These are phyloP conservation scores for Calyptommatus sinebrachiatus DNA, from an alignment of 2,113 vertebrate genomes.

Conservation along the genomic window DNA sequence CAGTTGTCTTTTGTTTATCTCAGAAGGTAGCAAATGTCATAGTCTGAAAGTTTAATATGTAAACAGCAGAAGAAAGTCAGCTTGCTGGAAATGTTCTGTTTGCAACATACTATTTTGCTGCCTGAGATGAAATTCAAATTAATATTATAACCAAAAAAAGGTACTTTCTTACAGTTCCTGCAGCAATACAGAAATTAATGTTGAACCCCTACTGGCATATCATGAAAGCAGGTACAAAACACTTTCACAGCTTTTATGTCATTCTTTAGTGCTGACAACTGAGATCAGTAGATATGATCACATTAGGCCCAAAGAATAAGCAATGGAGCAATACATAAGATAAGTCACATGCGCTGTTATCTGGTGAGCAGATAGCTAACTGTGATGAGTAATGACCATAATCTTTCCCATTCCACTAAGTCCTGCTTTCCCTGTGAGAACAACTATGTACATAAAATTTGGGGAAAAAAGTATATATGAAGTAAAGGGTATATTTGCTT, in stretches of 20 bases:
- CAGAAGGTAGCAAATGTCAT: neutral
- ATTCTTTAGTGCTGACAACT: neutral
- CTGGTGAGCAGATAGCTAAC: neutral
- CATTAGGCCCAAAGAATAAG: neutral
- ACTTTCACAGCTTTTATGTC: neutral
- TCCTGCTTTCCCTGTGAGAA: neutral
- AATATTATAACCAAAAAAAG: neutral
- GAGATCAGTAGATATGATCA: neutral
- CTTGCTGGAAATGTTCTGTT: conserved; percentile 3
- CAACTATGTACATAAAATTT: neutral
- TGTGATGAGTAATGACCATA: neutral
- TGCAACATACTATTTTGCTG: neutral
- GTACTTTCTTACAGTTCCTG: neutral
- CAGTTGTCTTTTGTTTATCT: neutral
- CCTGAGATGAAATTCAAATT: neutral
- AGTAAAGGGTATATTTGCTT: no score
- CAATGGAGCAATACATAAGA: neutral
- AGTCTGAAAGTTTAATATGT: neutral
- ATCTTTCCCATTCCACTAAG: neutral
- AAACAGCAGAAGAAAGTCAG: conserved; percentile 11
- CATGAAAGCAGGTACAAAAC: neutral
- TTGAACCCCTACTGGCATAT: conserved; percentile 3
- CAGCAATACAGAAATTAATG: neutral
- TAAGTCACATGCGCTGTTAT: neutral
- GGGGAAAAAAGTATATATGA: no score